Evolutionary conservation across 1,140 invertebrate species (phyloP), one percentile per base, ranked within the genome.

Genomic region (Hydropsyche tenuis): DNA sequence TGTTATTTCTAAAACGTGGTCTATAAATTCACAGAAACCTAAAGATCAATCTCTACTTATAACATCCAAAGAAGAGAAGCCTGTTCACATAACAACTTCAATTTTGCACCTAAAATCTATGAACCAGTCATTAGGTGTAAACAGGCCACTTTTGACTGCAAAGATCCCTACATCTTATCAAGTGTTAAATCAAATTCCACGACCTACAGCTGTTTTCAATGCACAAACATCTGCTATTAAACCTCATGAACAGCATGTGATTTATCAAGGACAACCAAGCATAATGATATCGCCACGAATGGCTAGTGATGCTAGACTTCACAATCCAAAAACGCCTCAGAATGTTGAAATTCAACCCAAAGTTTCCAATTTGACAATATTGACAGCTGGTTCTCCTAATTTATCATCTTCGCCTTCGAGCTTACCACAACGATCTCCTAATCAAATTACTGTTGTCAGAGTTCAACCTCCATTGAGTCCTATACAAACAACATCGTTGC

Each of bases 221-320:
- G 83, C 86, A 80, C 87, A 87, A 76, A 86, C 87, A 37, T 87
- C 87, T 1, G 87, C 86, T 1, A 88, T 88, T 37, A 87, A 86
- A 78, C 88, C 88, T 79, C 87, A 87, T 14, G 87, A 88, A 46
- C n/a, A n/a, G n/a, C 86, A 88, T 78, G 85, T 88, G 72, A 79
- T 87, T 53, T 86, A 87, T 78, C 86, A 87, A 78, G 85, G 85
- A 72, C 84, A 80, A 63, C 81, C 82, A 65, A 80, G 84, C 1
- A 83, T 88, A 72, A 83, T 87, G 12, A 82, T 88, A 72, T 88
- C 86, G 18, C 86, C 86, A 20, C 78, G 84, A 77, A 82, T 83
- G 69, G 71, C 80, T 23, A 37, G 72, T 73, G 85, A 86, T 76
- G 76, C 81, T 16, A 79, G 82, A 78, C 70, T 85, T 51, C 81